These are phyloP conservation scores for Delia radicum DNA, from an alignment of 1,140 invertebrate species.

Conservation along the genomic window DNA sequence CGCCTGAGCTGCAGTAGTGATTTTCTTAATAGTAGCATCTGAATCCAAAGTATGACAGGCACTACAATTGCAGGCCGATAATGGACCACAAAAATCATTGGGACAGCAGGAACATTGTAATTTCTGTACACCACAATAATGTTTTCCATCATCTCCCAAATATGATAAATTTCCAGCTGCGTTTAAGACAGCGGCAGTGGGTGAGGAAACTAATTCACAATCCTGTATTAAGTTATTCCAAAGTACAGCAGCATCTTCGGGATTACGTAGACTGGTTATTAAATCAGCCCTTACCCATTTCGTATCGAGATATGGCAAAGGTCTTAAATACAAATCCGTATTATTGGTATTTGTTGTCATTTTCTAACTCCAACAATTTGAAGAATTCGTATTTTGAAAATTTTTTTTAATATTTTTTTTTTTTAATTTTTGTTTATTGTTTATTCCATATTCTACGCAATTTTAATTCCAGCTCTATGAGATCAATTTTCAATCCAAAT, in stretches of 20 bases:
- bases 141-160: slow-evolving; percentile 51
- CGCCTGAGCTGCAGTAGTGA: slow-evolving; percentile 37
- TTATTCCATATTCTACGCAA: neutral
- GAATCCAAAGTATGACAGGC: slow-evolving; percentile 48
- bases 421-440: neutral
- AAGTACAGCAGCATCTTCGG: slow-evolving; percentile 42
- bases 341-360: slow-evolving; percentile 13
- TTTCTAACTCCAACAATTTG: neutral
- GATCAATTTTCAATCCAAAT: slow-evolving; percentile 19
- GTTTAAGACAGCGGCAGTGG: slow-evolving; percentile 40
- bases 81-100: slow-evolving; percentile 48
- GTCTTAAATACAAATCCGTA: slow-evolving; percentile 47
- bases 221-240: slow-evolving; percentile 55
- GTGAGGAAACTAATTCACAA: slow-evolving; percentile 50
- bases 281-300: slow-evolving; percentile 55
- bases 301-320: slow-evolving; percentile 46
- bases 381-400: neutral
- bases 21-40: slow-evolving; percentile 49
- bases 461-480: slow-evolving; percentile 12
- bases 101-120: slow-evolving; percentile 50
- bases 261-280: slow-evolving; percentile 47
- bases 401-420: neutral
- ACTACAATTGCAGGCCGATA: slow-evolving; percentile 51
- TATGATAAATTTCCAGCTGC: slow-evolving; percentile 47
- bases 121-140: slow-evolving; percentile 51